Percentiles rank a stretch among this genome's conserved stretches.
These are phyloP conservation scores for Hypocryptadius cinnamomeus DNA, from an alignment of 2,113 vertebrate species.

Conservation along the genomic window DNA sequence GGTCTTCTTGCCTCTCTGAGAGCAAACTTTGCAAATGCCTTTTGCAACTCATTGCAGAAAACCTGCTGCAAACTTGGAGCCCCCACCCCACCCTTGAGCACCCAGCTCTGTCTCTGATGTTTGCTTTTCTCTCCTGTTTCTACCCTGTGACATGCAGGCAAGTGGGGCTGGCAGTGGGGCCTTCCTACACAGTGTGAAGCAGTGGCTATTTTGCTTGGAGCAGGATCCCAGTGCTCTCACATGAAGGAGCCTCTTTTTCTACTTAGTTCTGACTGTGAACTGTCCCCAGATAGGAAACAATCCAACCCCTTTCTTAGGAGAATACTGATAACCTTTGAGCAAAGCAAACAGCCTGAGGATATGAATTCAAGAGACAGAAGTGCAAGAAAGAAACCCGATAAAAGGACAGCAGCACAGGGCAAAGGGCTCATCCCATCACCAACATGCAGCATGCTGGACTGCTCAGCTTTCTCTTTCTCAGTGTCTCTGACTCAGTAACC, in stretches of 20 bases:
- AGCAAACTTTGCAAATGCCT: neutral
- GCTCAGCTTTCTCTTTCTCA: neutral
- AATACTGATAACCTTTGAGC: neutral
- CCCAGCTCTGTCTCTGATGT: neutral
- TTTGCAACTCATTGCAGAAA: neutral
- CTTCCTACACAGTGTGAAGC: neutral
- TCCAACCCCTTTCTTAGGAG: neutral
- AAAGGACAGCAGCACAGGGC: neutral
- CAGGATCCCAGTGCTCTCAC: neutral
- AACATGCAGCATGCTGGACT: neutral
- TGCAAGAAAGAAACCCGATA: neutral
- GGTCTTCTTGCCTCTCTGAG: neutral
- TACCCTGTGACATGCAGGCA: neutral
- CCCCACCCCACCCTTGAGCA: neutral
- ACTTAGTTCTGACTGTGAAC: neutral
- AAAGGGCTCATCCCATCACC: neutral
- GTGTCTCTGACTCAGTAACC: neutral
- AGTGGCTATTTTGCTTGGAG: neutral
- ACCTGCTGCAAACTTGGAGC: neutral
- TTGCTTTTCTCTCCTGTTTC: neutral
- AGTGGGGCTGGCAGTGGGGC: fast-evolving
- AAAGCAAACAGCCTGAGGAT: neutral
- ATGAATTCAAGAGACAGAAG: neutral
- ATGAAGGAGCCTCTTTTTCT: neutral
- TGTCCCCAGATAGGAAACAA: neutral